Percentiles rank a stretch among this genome's conserved stretches.
These are phyloP conservation scores for Battus philenor DNA, from an alignment of 1,140 invertebrate species.

Conservation along the genomic window DNA sequence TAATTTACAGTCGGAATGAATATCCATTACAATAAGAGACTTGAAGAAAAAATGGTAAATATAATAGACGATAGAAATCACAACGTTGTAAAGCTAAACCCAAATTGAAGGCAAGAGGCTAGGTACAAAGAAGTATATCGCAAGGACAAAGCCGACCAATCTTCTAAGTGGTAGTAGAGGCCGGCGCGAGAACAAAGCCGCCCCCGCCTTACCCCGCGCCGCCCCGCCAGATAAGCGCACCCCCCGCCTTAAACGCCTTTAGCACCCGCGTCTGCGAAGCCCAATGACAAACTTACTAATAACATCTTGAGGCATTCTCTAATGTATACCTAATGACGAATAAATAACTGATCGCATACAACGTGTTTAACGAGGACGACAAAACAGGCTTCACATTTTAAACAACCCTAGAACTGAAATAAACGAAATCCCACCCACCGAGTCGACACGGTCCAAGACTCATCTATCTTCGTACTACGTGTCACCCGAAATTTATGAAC, in stretches of 20 bases:
- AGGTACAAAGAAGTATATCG: slow-evolving; percentile 41
- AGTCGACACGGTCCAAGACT: slow-evolving; percentile 13
- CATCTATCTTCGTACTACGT: slow-evolving; percentile 16
- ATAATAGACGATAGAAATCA: slow-evolving; percentile 23
- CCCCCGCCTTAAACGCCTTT: slow-evolving; percentile 48
- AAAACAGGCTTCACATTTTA: slow-evolving; percentile 27
- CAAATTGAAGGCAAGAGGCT: slow-evolving; percentile 33
- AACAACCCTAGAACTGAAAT: slow-evolving; percentile 22
- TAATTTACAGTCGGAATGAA: background rate
- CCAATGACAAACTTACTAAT: slow-evolving; percentile 37
- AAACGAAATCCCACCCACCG: slow-evolving; percentile 21
- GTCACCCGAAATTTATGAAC: slow-evolving; percentile 16
- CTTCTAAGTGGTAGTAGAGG: slow-evolving; percentile 62
- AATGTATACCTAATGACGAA: slow-evolving; percentile 42
- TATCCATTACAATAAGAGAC: background rate
- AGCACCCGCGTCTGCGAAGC: slow-evolving; percentile 26
- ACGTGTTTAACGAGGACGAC: slow-evolving; percentile 24
- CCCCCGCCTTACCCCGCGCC: slow-evolving; percentile 16
- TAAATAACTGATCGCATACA: slow-evolving; percentile 31
- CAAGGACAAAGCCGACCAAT: slow-evolving; percentile 58
- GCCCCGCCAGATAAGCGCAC: slow-evolving; percentile 43
- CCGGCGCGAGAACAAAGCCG: slow-evolving; percentile 41
- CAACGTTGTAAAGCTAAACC: slow-evolving; percentile 27
- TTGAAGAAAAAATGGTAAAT: slow-evolving; percentile 15
- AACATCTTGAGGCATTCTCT: slow-evolving; percentile 29